Evolutionary conservation across 2,888 invertebrate species (phyloP).

Genomic region (Stegophylla sp.): DNA sequence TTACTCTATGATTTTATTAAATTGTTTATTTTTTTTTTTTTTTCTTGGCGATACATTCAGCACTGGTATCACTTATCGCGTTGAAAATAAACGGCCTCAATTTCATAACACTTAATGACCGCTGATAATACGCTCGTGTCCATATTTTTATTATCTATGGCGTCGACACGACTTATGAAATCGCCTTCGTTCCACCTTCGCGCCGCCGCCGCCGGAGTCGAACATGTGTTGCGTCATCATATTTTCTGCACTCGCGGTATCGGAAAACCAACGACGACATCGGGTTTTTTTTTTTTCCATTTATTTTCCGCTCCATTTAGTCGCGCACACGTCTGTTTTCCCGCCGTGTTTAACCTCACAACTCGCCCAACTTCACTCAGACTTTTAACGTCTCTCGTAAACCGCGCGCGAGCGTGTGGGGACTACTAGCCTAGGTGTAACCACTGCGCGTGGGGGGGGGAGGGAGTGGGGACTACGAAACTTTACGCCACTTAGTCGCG

Average conservation of each 20-base stretch:
- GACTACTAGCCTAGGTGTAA: no score
- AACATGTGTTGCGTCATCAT: neutral
- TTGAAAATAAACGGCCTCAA: no score
- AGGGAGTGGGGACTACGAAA: neutral
- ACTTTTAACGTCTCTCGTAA: neutral
- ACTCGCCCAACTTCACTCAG: neutral
- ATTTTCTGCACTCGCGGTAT: neutral
- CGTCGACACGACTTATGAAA: no score
- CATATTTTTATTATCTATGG: no score
- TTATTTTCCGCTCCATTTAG: neutral
- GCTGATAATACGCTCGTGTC: no score
- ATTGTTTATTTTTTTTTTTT: no score
- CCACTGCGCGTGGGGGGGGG: no score
- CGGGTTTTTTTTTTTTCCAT: neutral
- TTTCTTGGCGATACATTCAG: no score
- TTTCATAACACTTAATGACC: no score
- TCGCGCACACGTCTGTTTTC: neutral
- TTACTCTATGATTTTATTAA: no score
- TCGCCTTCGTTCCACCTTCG: no score
- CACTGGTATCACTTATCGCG: no score
- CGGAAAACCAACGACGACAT: neutral
- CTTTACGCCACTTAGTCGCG: neutral
- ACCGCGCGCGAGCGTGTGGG: neutral
- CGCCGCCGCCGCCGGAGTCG: neutral
- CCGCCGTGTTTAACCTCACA: neutral